Percentiles rank a stretch among this genome's conserved stretches.
These are phyloP conservation scores for Mycalesis mineus DNA, from an alignment of 2,888 invertebrate species.

Conservation along the genomic window DNA sequence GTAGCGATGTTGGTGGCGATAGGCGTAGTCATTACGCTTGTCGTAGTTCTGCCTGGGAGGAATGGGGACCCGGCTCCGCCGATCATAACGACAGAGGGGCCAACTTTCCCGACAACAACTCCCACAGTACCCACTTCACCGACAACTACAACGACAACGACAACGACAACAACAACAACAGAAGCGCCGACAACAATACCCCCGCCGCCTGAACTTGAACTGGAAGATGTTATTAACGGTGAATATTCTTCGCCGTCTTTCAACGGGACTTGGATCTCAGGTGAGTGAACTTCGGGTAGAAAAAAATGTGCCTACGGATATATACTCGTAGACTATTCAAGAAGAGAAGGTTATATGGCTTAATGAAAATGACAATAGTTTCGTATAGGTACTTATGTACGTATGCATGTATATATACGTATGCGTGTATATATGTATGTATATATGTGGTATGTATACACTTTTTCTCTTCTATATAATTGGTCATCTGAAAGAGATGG, in stretches of 20 bases:
- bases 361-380: too few relatives aligned
- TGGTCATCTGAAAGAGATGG: too few relatives aligned
- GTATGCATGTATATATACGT: too few relatives aligned
- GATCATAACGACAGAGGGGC: conserved; percentile 46
- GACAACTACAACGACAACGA: conserved; percentile 26
- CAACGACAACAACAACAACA: conserved; percentile 25
- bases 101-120: conserved; percentile 26
- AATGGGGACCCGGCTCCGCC: conserved; percentile 49
- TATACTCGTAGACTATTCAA: too few relatives aligned
- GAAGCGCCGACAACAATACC: conserved; percentile 29
- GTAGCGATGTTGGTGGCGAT: conserved; percentile 76
- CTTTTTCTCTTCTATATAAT: too few relatives aligned
- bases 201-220: conserved; percentile 57
- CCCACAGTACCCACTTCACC: conserved; percentile 34
- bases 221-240: conserved; percentile 86
- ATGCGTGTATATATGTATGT: too few relatives aligned
- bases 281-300: conserved; percentile 71
- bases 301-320: too few relatives aligned
- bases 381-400: too few relatives aligned
- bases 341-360: too few relatives aligned
- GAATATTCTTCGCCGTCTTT: conserved; percentile 82
- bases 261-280: conserved; percentile 90
- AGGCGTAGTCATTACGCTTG: conserved; percentile 79
- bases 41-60: conserved; percentile 73
- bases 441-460: too few relatives aligned